phyloP scores from a whole-genome alignment of 2,113 vertebrate genomes.

The Cochlearius cochlearius region DNA sequence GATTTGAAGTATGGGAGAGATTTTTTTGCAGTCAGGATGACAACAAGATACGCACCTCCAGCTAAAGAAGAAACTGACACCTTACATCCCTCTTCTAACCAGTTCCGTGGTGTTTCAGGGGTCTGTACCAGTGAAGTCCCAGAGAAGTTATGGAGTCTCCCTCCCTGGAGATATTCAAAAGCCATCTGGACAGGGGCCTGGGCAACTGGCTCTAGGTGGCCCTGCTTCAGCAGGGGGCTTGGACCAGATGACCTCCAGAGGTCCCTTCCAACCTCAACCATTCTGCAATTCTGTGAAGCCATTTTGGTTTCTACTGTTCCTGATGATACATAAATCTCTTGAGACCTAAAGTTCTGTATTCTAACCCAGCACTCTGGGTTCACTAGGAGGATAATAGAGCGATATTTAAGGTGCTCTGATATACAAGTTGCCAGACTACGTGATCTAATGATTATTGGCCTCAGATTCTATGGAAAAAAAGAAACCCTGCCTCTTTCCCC shows the following conservation, averaged over 20 bases:
- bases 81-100: not conserved
- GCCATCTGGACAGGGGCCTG: not conserved
- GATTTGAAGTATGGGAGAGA: not conserved
- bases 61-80: not conserved
- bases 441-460: not conserved
- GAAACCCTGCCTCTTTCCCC: not conserved
- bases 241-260: not conserved
- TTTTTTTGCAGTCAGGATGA: not conserved
- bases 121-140: not conserved
- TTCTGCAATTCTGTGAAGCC: not conserved
- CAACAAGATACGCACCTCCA: not conserved
- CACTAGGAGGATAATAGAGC: not conserved
- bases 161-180: not conserved
- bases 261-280: not conserved
- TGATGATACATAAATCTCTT: not conserved
- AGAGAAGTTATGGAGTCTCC: not conserved
- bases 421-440: not conserved
- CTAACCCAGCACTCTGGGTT: not conserved
- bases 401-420: not conserved
- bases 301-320: not conserved
- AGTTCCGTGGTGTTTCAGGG: not conserved
- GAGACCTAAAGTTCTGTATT: not conserved
- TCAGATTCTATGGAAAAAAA: not conserved
- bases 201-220: not conserved
- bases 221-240: not conserved